Evolutionary conservation across 2,888 invertebrate species (phyloP).

Genomic region (Drosophila basisetae): DNA sequence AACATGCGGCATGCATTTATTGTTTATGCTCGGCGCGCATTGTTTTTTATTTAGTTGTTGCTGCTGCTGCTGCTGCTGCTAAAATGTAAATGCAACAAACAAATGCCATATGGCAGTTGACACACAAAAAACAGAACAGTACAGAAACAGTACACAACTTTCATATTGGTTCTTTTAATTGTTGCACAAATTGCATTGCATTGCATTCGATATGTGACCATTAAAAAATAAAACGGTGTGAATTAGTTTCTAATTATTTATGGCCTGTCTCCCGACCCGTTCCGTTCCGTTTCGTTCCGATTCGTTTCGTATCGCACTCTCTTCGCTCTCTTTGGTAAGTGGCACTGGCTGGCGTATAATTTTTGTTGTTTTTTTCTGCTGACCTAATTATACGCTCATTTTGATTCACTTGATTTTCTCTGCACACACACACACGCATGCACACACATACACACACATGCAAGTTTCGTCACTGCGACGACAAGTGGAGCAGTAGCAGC

Average conservation of each 20-base stretch:
- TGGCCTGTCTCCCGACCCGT: slow-evolving; percentile 34
- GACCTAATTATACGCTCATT: slow-evolving; percentile 84
- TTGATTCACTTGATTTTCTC: slow-evolving; percentile 81
- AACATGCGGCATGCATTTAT: slow-evolving; percentile 62
- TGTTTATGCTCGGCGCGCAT: slow-evolving; percentile 65
- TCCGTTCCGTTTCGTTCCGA: slow-evolving; percentile 41
- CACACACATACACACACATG: slow-evolving; percentile 27
- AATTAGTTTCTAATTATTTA: slow-evolving; percentile 70
- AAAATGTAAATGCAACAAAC: slow-evolving; percentile 3
- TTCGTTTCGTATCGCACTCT: slow-evolving; percentile 35
- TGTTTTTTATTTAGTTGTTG: slow-evolving; percentile 19
- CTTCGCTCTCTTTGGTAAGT: slow-evolving; percentile 77
- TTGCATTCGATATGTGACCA: slow-evolving; percentile 59
- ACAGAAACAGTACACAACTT: slow-evolving; percentile 16
- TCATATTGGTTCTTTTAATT: slow-evolving; percentile 40
- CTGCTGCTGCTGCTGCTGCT: background rate
- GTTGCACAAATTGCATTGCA: slow-evolving; percentile 58
- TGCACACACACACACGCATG: slow-evolving; percentile 61
- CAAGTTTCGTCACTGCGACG: slow-evolving; percentile 78
- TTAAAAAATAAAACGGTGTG: slow-evolving; percentile 53
- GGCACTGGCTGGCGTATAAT: slow-evolving; percentile 70
- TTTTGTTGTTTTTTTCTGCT: slow-evolving; percentile 75
- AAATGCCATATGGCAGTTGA: slow-evolving; percentile 7
- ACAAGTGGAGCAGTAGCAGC: slow-evolving; percentile 74
- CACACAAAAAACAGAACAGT: background rate